Evolutionary conservation across 2,888 invertebrate species (phyloP), one percentile per base, ranked within the genome.

Genomic region (Didymodactylos carnosus): DNA sequence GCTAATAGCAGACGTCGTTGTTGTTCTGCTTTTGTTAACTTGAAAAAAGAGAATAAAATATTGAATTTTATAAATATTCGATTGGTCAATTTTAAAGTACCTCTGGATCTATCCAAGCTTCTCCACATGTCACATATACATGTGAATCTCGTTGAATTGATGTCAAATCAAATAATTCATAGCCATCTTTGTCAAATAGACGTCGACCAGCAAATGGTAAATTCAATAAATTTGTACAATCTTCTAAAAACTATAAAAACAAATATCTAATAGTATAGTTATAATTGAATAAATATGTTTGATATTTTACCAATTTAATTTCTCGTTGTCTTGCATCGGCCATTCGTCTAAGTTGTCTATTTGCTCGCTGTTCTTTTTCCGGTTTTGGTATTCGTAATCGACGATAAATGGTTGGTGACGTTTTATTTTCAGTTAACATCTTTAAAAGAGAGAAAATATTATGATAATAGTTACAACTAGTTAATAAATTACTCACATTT

Each of bases 171-270:
- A 80, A 80, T 75, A 81, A 80, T 77, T 83, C 83, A 35, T 78
- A 78, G 8, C 83, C 83, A 16, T 78, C 77, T 43, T 78, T 78
- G 72, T 82, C 82, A 79, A 82, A 83, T 23, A 83, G 75, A 35
- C 83, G 78, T 27, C 83, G 76, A 3, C 80, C 83, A 75, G 83
- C 82, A 77, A 81, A 81, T 11, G 83, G 82, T 39, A 83, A 78
- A 73, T 79, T 77, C 19, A 83, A 77, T 49, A 81, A 75, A 8
- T 73, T 71, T 1, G 83, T 83, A 76, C 81, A 82, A 41, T 79
- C 77, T 74, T 82, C 82, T 41, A 83, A 77, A 76, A 83, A 83
- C 82, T 83, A 78, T 23, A 71, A 51, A 49, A 78, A 77, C 49
- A 41, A 49, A 51, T 40, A 73, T 13, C 39, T 71, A 70, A 40